Evolutionary conservation across 2,888 invertebrate genomes (phyloP), one percentile per base, ranked within the genome.

Genomic region (Pilophorus perplexus): DNA sequence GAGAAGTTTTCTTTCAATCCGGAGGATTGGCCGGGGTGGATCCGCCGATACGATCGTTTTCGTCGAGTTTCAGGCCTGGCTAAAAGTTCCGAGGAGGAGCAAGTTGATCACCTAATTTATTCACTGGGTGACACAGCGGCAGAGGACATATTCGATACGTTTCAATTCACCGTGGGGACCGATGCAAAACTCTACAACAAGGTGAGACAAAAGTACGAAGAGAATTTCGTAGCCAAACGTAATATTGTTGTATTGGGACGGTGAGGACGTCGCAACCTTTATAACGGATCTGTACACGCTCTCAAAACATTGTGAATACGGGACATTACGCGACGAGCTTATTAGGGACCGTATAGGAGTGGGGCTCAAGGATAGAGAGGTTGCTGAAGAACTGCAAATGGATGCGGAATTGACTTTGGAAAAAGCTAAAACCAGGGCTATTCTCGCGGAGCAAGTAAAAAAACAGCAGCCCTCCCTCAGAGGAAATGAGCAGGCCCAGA

Each of bases 21-120:
- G 5, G 59, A 37, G n/a, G 59, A 59, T 3, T 59, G 59, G 59
- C 59, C 59, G 23, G 42, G 3, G 1, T 59, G 59, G 59, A 59
- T 38, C 14, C 38, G 59, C 4, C 2, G 59, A 20, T 59, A 59
- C 25, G 59, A 59, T 14, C 38, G 59, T 10, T 40, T 42, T n/a
- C 14, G 59, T n/a, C 40, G 59, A 12, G 42, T 59, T 40, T 40
- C 59, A 3, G 42, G 42, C n/a, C 42, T 59, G 2, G 42, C 40
- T 12, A 37, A 40, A 20, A 14, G 37, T 16, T 10, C 28, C 33
- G 20, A 33, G 6, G 8, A 12, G 12, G 33, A 55, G 8, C 55
- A 33, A 37, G 20, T 55, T 2, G 55, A 55, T 33, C 55, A 55
- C 23, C 16, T 55, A 2, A 55, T 55, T 5, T 55, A 55, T 8